phyloP scores from a whole-genome alignment of 1,140 invertebrate genomes.

The Rhynchophorus ferrugineus region DNA sequence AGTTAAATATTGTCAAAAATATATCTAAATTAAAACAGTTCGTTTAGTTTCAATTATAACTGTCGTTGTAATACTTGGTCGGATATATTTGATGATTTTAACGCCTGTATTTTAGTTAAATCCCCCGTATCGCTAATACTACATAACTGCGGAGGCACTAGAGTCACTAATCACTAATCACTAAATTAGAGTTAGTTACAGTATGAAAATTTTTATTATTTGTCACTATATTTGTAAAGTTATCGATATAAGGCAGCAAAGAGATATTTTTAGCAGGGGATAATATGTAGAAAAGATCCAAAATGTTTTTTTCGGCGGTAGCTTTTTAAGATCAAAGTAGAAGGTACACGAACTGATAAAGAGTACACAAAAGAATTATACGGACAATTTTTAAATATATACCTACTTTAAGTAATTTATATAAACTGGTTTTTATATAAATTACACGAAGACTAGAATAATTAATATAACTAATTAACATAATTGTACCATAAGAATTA shows the following conservation, averaged over 20 bases:
- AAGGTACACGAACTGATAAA: too few relatives aligned
- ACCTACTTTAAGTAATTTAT: too few relatives aligned
- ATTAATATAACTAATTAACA: too few relatives aligned
- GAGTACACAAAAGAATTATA: too few relatives aligned
- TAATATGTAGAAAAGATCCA: neutral
- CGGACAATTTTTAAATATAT: too few relatives aligned
- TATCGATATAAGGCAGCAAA: conserved; percentile 37
- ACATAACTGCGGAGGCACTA: conserved; percentile 37
- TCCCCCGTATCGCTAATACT: conserved; percentile 31
- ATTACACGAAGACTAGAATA: too few relatives aligned
- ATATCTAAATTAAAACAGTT: too few relatives aligned
- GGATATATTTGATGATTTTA: neutral
- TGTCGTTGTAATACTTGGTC: neutral
- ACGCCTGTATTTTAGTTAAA: neutral
- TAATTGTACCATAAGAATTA: too few relatives aligned
- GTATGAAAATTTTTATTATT: conserved; percentile 30
- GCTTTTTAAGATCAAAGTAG: neutral
- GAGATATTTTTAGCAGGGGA: conserved; percentile 31
- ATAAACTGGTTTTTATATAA: conserved; percentile 2
- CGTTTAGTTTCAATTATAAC: too few relatives aligned
- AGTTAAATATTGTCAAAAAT: too few relatives aligned
- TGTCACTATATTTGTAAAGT: conserved; percentile 34
- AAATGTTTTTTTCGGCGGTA: neutral
- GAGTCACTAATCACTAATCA: conserved; percentile 32
- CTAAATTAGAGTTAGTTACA: conserved; percentile 30